A percentile compares a stretch with the other conserved stretches of the same genome.
Conservation (phyloP, 2,888 invertebrate species). For the Chydorus sphaericus region DNA sequence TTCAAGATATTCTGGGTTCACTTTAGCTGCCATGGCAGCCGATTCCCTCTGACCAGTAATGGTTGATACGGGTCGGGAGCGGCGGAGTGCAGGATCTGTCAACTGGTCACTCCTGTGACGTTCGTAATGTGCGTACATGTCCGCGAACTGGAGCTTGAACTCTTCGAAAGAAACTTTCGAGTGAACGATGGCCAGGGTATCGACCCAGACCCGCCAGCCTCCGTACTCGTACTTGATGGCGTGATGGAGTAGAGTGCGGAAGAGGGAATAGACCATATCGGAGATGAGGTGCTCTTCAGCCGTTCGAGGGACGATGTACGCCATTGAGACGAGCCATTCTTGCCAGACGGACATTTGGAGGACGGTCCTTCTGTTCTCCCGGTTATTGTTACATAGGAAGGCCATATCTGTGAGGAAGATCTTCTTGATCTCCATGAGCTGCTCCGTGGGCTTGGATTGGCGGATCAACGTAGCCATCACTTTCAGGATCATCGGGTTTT, state of each 20-base stretch:
- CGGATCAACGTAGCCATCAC: slow-evolving; percentile 93
- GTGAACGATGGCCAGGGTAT: slow-evolving; percentile 96
- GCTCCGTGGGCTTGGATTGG: slow-evolving; percentile 88
- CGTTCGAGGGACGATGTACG: slow-evolving; percentile 92
- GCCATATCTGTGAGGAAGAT: slow-evolving; percentile 96
- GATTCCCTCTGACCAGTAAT: slow-evolving; percentile 53
- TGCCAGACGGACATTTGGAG: slow-evolving; percentile 99
- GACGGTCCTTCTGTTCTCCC: slow-evolving; percentile 92
- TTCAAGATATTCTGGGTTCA: slow-evolving; percentile 13
- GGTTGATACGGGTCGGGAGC: slow-evolving; percentile 85
- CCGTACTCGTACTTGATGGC: slow-evolving; percentile 99
- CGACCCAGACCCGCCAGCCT: slow-evolving; percentile 99
- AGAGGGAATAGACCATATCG: slow-evolving; percentile 94
- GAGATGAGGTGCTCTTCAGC: slow-evolving; percentile 91
- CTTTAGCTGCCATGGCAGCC: slow-evolving; percentile 14
- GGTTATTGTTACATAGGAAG: slow-evolving; percentile 87
- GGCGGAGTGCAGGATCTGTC: slow-evolving; percentile 82
- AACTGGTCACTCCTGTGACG: slow-evolving; percentile 85
- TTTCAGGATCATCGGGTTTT: slow-evolving; percentile 97
- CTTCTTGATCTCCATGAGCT: slow-evolving; percentile 82
- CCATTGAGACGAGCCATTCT: slow-evolving; percentile 97
- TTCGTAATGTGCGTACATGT: slow-evolving; percentile 94
- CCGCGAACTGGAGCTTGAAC: slow-evolving; percentile 90
- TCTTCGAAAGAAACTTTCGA: slow-evolving; percentile 98
- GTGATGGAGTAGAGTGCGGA: slow-evolving; percentile 93